phyloP scores from a whole-genome alignment of 2,797 vertebrate genomes.

The Cetoscarus ocellatus region DNA sequence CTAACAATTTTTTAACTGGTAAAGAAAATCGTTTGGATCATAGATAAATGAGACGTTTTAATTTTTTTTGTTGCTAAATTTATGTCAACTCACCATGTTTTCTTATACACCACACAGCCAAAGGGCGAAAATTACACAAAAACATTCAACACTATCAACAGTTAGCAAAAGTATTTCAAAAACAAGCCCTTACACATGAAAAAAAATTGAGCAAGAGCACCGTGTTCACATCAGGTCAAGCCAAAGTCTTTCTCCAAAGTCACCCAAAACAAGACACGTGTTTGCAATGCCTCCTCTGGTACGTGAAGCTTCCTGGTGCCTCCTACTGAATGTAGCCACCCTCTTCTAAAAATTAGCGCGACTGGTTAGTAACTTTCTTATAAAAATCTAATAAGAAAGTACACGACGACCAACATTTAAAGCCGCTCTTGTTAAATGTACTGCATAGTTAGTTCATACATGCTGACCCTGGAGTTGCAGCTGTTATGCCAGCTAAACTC shows the following conservation, averaged over 20 bases:
- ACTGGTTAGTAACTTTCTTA: conserved; percentile 8
- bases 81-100: neutral
- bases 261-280: conserved; percentile 89
- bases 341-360: conserved; percentile 5
- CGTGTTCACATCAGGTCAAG: conserved; percentile 10
- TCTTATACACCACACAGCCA: neutral
- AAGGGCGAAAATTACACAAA: neutral
- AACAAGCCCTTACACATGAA: accelerated
- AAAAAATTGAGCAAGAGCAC: neutral
- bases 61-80: too few relatives aligned
- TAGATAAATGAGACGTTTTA: too few relatives aligned
- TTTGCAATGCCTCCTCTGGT: conserved; percentile 66
- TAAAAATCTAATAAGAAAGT: too few relatives aligned
- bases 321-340: conserved; percentile 15
- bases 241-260: conserved; percentile 52
- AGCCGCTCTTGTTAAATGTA: neutral
- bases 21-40: too few relatives aligned
- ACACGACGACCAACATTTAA: neutral
- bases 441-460: neutral
- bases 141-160: neutral
- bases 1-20: too few relatives aligned
- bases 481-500: conserved; percentile 11
- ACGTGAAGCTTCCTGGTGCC: conserved; percentile 68
- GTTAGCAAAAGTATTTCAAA: neutral
- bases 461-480: neutral